A percentile compares a stretch with the other conserved stretches of the same genome.
These are phyloP conservation scores for Micromesistius poutassou DNA, from an alignment of 2,797 vertebrate species.

Conservation along the genomic window DNA sequence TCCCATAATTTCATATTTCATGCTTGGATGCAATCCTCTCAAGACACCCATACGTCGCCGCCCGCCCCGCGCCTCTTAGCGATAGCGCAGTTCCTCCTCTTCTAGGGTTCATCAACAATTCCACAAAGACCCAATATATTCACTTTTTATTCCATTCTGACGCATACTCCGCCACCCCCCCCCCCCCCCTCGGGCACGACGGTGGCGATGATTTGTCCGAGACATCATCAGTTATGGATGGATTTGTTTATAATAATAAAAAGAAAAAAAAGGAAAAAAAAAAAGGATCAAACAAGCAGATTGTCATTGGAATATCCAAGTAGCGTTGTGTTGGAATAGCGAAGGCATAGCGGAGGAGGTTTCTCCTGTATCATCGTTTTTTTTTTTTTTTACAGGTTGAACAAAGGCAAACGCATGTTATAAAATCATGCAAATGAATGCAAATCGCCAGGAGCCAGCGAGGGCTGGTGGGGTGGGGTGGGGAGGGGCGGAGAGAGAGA, in stretches of 20 bases:
- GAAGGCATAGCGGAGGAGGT: slow-evolving; percentile 37
- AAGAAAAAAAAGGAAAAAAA: slow-evolving; percentile 28
- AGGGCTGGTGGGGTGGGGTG: slow-evolving; percentile 48
- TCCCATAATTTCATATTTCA: slow-evolving; percentile 65
- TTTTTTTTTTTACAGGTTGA: slow-evolving; percentile 74
- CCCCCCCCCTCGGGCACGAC: no score
- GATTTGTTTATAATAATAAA: slow-evolving; percentile 59
- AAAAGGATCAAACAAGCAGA: not conserved
- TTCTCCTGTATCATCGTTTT: slow-evolving; percentile 78
- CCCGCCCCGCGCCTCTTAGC: slow-evolving; percentile 52
- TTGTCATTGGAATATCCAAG: slow-evolving; percentile 48
- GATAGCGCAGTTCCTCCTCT: slow-evolving; percentile 54
- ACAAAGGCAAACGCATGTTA: slow-evolving; percentile 83
- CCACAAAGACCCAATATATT: slow-evolving; percentile 34
- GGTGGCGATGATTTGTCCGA: slow-evolving; percentile 29
- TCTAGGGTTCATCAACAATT: slow-evolving; percentile 51
- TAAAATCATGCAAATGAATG: slow-evolving; percentile 85
- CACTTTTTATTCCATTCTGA: slow-evolving; percentile 40
- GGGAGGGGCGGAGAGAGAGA: slow-evolving; percentile 34
- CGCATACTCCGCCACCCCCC: not conserved
- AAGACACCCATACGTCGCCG: slow-evolving; percentile 51
- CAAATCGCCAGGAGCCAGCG: slow-evolving; percentile 75
- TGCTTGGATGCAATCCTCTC: slow-evolving; percentile 55
- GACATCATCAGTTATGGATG: slow-evolving; percentile 37
- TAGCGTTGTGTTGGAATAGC: slow-evolving; percentile 46